Evolutionary conservation across 2,113 vertebrate species (phyloP).

Genomic region (Eptesicus fuscus): DNA sequence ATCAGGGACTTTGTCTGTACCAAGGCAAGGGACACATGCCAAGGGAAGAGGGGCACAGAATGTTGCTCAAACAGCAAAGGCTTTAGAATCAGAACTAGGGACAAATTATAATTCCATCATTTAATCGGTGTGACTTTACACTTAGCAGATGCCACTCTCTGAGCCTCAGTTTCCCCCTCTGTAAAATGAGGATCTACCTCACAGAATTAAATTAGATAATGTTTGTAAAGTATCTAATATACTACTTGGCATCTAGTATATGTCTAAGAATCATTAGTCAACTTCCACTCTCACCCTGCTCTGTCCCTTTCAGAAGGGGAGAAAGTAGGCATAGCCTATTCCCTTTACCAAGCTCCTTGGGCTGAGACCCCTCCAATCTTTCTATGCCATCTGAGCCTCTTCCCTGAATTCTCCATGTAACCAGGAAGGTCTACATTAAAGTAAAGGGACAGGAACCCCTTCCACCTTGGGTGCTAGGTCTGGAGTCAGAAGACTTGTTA

Average conservation of each 20-base stretch:
- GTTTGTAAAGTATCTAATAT: not conserved
- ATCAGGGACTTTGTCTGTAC: not conserved
- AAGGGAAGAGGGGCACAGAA: not conserved
- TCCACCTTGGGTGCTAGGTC: not conserved
- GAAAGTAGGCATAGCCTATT: not conserved
- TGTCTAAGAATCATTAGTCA: not conserved
- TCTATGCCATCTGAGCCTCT: not conserved
- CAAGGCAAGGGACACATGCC: constrained; percentile 2
- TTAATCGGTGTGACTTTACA: constrained; percentile 17
- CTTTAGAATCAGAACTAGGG: not conserved
- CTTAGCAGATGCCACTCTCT: not conserved
- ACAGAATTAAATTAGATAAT: not conserved
- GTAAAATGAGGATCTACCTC: not conserved
- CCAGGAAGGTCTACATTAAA: not conserved
- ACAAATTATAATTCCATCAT: not conserved
- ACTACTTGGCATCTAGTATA: not conserved
- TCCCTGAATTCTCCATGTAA: not conserved
- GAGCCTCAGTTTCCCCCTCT: not conserved
- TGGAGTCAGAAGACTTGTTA: not conserved
- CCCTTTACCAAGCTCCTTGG: not conserved
- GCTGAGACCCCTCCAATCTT: not conserved
- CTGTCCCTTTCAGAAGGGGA: not conserved
- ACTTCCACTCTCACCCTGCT: not conserved
- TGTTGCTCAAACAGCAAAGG: not conserved
- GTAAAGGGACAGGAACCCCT: not conserved